Evolutionary conservation across 2,113 vertebrate genomes (phyloP), one percentile per base, ranked within the genome.

Genomic region (Axis porcinus): DNA sequence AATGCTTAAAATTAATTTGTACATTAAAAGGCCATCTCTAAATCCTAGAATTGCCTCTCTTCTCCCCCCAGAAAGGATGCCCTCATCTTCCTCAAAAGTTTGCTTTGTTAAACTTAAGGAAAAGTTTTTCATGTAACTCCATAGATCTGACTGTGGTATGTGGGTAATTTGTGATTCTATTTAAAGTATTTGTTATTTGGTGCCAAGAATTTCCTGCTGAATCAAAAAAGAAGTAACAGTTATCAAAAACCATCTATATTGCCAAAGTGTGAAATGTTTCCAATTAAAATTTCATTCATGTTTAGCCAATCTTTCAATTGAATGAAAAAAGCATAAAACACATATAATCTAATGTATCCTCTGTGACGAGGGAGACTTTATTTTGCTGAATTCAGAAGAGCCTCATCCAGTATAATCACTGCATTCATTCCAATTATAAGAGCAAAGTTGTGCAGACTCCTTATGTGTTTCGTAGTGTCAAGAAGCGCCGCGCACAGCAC

Each of bases 241-340:
- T 99, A 98, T 99, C 98, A 98, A 98, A 99, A 97, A 95, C 87
- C 98, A 98, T 99, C 98, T 98, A 95, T 92, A 97, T 97, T 98
- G 97, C 97, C 86, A 97, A 98, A 98, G 98, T 98, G 98, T 98
- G 98, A 99, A 99, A 98, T 98, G 98, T 98, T 99, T 98, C 99
- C 98, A 99, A 99, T 99, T 99, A 99, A 99, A 99, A 99, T 99
- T 99, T 99, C 98, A 99, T 98, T 99, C 98, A 98, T 99, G 98
- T 99, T 99, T 99, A 98, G 98, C 98, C 98, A 98, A 98, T 99
- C 99, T 99, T 98, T 98, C 99, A 99, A 99, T 98, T 99, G 99
- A 99, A 99, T 99, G 99, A 98, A 98, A 99, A 99, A 99, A 98
- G 98, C 98, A 98, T 98, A 99, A 98, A 99, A 99, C 98, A 98